Evolutionary conservation across 2,113 vertebrate species (phyloP).

Genomic region (Callipepla californica): DNA sequence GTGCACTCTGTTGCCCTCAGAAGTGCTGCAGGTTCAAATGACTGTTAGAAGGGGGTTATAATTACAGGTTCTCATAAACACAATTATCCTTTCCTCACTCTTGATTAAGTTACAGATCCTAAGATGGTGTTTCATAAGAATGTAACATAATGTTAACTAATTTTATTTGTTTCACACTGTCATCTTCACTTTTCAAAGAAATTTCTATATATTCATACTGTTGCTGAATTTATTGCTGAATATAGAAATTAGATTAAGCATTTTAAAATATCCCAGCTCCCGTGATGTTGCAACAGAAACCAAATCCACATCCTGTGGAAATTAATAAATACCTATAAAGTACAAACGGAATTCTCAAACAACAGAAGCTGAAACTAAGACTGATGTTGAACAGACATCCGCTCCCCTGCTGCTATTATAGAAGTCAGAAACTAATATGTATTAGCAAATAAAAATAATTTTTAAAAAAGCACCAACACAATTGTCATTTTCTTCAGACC

Average conservation of each 20-base stretch:
- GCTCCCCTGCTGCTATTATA: not conserved
- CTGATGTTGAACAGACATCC: not conserved
- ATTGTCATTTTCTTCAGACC: not conserved
- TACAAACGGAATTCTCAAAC: not conserved
- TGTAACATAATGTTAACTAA: not conserved
- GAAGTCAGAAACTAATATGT: not conserved
- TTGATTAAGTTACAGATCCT: fast-evolving
- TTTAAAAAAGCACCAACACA: not conserved
- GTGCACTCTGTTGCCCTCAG: not conserved
- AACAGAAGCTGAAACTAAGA: not conserved
- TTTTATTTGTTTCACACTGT: not conserved
- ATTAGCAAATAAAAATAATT: not conserved
- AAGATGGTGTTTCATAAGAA: not conserved
- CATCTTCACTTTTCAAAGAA: not conserved
- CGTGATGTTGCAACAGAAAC: not conserved
- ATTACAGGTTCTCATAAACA: not conserved
- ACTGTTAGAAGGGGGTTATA: not conserved
- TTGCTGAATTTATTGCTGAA: not conserved
- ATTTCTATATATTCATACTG: not conserved
- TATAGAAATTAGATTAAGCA: not conserved
- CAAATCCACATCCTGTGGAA: not conserved
- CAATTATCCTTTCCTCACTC: not conserved
- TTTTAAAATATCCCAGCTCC: not conserved
- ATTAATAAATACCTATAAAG: not conserved
- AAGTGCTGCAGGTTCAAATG: not conserved